Evolutionary conservation across 2,888 invertebrate species (phyloP).

Genomic region (Caenorhabditis parvicauda): DNA sequence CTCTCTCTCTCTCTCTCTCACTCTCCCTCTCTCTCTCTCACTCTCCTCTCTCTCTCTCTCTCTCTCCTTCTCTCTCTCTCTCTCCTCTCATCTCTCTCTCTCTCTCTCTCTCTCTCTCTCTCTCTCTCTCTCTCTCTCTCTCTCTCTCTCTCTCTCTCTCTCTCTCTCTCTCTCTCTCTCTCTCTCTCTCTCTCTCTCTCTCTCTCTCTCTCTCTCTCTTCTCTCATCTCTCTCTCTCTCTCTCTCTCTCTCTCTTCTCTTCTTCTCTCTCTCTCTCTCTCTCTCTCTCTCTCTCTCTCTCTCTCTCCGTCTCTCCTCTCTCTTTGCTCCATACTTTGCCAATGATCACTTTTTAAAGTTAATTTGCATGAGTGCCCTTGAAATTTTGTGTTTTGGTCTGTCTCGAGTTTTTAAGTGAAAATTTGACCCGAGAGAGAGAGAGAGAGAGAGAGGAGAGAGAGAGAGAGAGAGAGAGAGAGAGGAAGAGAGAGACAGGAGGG

Average conservation of each 20-base stretch:
- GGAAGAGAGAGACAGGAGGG: too few species aligned
- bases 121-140: background rate
- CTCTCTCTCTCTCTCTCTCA: background rate
- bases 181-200: constrained; percentile 2
- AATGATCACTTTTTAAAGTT: too few species aligned
- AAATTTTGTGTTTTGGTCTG: too few species aligned
- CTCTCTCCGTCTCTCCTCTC: too few species aligned
- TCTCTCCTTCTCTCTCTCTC: constrained; percentile 5
- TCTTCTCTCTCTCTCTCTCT: background rate
- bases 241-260: constrained; percentile 4
- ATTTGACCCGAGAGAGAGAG: too few species aligned
- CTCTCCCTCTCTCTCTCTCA: constrained; percentile 4
- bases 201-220: constrained; percentile 2
- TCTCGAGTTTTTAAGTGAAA: too few species aligned
- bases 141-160: constrained; percentile 6
- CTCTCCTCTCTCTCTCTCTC: constrained; percentile 2
- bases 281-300: background rate
- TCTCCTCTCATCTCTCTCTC: background rate
- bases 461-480: too few species aligned
- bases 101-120: background rate
- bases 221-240: constrained; percentile 2
- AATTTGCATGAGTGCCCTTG: too few species aligned
- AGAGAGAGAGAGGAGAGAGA: too few species aligned
- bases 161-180: constrained; percentile 1
- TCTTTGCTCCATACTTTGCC: too few species aligned